Base-by-base conservation (phyloP, 2,888 invertebrate species). In the Elmis aenea region DNA sequence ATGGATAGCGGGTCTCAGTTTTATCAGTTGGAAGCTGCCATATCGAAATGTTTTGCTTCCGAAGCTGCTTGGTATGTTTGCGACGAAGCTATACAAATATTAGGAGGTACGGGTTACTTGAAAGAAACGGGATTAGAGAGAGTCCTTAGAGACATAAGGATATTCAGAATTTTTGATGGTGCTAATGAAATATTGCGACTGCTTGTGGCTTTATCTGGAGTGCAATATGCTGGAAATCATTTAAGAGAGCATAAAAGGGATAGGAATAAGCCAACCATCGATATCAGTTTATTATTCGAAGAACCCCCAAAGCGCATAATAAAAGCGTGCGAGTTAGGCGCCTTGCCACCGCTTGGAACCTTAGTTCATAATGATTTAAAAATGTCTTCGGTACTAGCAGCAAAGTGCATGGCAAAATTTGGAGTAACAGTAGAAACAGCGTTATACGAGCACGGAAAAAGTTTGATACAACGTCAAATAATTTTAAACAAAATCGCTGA, bases 161-260 rank as follows among this genome's bases (percentile, higher is more conserved):
- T 95, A 57, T 96, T 96, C 76, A 75, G 94, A 62, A 96, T 96
- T 61, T 96, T 96, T 68, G 95, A 95, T 70, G 95, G 95, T 57
- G 89, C 93, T 52, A 96, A 95, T 65, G 95, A 96, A 61, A 91
- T 96, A 64, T 75, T 96, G 46, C 73, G 94, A 10, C 74, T 96
- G 21, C 94, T 96, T 70, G 82, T 95, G 23, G 89, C 93, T 9
- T 75, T 96, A 4, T 93, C 92, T 18, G 91, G 83, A 47, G 80
- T 88, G 50, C 88, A 93, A 70, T 85, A 83, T 72, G 92, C 92
- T 22, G 94, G 94, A 27, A 76, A 82, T 44, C 88, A 92, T 66
- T 72, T 95, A 45, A 81, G 82, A 66, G 90, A 92, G 67, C 67
- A 93, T 42, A 90, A 90, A 69, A 85, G 79, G 51, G 93, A 93